Conservation (phyloP, 1,140 invertebrate genomes). For the Diachasma alloeum region DNA sequence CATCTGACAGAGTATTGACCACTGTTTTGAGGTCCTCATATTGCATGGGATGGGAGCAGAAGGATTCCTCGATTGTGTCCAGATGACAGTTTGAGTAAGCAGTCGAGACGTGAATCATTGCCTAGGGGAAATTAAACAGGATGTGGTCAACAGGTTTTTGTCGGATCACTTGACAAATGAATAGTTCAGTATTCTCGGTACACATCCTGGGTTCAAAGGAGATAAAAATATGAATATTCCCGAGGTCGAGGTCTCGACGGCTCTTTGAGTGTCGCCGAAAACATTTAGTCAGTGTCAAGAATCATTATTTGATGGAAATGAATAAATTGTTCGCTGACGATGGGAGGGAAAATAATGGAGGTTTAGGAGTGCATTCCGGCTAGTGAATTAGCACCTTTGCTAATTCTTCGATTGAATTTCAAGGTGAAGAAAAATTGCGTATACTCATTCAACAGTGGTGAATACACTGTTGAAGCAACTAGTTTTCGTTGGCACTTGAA, state of each 20-base stretch:
- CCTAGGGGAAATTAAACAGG: conserved; percentile 53
- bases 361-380: not conserved
- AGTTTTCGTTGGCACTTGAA: not conserved
- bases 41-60: conserved; percentile 75
- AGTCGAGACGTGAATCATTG: conserved; percentile 75
- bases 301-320: not conserved
- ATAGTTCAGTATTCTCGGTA: not conserved
- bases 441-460: not conserved
- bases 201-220: not conserved
- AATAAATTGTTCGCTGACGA: not conserved
- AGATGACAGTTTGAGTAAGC: conserved; percentile 74
- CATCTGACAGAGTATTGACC: conserved; percentile 66
- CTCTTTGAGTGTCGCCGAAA: not conserved
- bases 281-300: not conserved
- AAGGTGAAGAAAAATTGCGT: conserved; percentile 19
- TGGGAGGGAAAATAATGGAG: not conserved
- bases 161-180: not conserved
- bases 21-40: conserved; percentile 69
- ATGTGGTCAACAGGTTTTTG: not conserved
- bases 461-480: not conserved
- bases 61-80: conserved; percentile 68
- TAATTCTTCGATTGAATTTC: conserved; percentile 17
- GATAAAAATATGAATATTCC: not conserved
- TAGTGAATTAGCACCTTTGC: conserved; percentile 13
- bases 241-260: not conserved